Conservation (phyloP, 2,113 vertebrate genomes). For the Tetrax tetrax region DNA sequence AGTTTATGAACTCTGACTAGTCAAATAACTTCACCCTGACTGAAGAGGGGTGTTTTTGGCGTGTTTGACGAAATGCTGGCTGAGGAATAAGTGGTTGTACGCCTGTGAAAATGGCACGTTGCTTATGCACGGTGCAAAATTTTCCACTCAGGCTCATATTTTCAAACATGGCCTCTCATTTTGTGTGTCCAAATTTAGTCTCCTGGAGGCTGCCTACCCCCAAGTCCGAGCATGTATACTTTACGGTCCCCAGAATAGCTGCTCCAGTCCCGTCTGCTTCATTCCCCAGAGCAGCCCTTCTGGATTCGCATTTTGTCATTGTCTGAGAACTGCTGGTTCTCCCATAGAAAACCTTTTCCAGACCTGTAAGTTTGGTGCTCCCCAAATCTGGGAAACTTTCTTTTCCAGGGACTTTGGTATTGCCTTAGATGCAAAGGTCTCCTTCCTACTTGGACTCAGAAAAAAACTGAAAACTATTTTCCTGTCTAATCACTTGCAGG, state of each 20-base stretch:
- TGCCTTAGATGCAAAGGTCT: background rate
- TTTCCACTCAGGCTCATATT: constrained; percentile 24
- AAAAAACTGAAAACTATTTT: background rate
- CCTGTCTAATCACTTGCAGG: background rate
- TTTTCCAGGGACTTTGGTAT: background rate
- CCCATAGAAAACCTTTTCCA: background rate
- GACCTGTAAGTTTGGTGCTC: background rate
- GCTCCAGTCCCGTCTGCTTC: background rate
- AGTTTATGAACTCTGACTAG: constrained; percentile 1
- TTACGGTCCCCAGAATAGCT: constrained; percentile 5
- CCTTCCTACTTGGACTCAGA: background rate
- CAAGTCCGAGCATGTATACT: background rate
- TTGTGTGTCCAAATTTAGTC: constrained; percentile 31
- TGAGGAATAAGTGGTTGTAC: background rate
- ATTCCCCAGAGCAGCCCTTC: background rate
- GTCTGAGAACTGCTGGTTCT: background rate
- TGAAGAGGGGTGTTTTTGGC: background rate
- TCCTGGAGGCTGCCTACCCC: background rate
- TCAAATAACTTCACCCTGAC: background rate
- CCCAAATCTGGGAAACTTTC: background rate
- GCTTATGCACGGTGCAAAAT: background rate
- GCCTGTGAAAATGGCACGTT: constrained; percentile 7
- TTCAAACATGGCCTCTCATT: constrained; percentile 45
- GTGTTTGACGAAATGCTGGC: background rate
- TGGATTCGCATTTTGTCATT: background rate